Conservation (phyloP, 1,140 invertebrate species). For the Nasonia longicornis region DNA sequence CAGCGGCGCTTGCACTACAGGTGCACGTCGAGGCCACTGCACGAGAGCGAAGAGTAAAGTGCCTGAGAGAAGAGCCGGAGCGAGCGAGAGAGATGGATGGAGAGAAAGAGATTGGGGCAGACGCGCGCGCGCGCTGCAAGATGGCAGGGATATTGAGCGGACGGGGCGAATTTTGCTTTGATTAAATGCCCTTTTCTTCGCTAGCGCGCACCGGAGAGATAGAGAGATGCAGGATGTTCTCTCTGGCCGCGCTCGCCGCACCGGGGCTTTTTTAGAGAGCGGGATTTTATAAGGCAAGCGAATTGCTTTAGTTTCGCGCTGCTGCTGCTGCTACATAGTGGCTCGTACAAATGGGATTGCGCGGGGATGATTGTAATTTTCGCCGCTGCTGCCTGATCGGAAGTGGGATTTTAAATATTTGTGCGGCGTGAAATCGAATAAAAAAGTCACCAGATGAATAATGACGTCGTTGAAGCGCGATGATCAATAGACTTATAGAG, state of each 20-base stretch:
- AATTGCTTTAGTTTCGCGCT: neutral
- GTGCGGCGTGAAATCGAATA: too few relatives aligned
- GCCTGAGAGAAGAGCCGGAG: neutral
- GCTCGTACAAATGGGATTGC: neutral
- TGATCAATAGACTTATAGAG: too few relatives aligned
- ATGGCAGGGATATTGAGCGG: conserved; percentile 20
- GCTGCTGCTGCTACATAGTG: too few relatives aligned
- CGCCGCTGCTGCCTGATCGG: too few relatives aligned
- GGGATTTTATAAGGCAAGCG: neutral
- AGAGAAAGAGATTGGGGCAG: conserved; percentile 17
- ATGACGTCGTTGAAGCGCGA: too few relatives aligned
- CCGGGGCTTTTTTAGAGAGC: neutral
- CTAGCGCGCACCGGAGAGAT: neutral
- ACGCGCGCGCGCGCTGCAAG: neutral
- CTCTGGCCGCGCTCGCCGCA: neutral
- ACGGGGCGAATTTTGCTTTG: conserved; percentile 30
- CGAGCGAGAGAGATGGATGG: neutral
- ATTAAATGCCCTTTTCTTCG: conserved; percentile 23
- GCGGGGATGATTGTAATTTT: neutral
- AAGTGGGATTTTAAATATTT: too few relatives aligned
- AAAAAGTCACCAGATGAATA: too few relatives aligned
- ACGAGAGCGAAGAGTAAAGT: neutral
- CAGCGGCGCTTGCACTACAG: neutral
- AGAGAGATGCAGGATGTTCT: neutral
- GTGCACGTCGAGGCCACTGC: conserved; percentile 17